Conservation (phyloP, 2,888 invertebrate genomes). For the Tanaodytes sp. region DNA sequence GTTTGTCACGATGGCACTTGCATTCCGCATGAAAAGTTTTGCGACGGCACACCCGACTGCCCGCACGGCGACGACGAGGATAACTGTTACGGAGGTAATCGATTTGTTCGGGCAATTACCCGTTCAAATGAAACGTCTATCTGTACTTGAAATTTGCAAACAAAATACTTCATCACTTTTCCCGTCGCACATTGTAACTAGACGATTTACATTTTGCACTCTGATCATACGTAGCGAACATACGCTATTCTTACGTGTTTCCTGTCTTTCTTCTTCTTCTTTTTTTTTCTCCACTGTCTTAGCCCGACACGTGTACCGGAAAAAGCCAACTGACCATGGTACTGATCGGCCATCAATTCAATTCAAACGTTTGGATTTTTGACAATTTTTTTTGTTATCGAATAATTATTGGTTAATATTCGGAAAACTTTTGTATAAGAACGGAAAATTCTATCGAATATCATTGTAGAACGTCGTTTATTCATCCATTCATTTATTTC, state of each 20-base stretch:
- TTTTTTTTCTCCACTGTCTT: background rate
- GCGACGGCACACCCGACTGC: slow-evolving; percentile 77
- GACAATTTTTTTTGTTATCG: no score
- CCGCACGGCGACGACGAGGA: slow-evolving; percentile 77
- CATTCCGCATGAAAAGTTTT: slow-evolving; percentile 71
- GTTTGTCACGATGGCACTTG: slow-evolving; percentile 76
- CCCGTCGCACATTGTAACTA: slow-evolving; percentile 45
- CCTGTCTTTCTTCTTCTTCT: slow-evolving; percentile 26
- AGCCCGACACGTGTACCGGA: no score
- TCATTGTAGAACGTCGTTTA: no score
- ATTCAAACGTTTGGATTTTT: slow-evolving; percentile 26
- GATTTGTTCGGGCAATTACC: slow-evolving; percentile 17
- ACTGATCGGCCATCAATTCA: slow-evolving; percentile 37
- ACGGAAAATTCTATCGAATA: no score
- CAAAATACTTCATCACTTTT: no score
- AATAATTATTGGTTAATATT: no score
- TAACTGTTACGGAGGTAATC: slow-evolving; percentile 70
- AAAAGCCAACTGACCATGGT: slow-evolving; percentile 59
- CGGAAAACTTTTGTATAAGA: no score
- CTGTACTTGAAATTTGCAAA: no score
- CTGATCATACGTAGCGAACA: slow-evolving; percentile 20
- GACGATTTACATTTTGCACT: slow-evolving; percentile 47
- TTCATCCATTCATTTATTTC: no score
- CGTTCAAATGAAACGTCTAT: background rate
- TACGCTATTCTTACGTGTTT: no score